Base-by-base conservation (phyloP, 2,888 invertebrate species). In the Cephalotes varians region DNA sequence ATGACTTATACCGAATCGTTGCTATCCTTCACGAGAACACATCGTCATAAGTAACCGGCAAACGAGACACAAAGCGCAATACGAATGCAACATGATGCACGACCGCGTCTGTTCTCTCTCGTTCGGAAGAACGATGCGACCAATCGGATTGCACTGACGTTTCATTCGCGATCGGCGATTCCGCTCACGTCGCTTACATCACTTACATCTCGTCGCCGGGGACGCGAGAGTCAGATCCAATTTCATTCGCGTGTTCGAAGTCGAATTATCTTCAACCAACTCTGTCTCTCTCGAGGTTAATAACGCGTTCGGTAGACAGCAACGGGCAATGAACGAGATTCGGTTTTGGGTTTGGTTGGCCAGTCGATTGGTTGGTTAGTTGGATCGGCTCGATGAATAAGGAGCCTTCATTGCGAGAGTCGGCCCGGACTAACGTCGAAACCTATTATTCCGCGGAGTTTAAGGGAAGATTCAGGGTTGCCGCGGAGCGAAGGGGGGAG, bases 241-340 rank as follows among this genome's bases (percentile, higher is more conserved):
- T 89, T 89, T 88, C 83, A 79, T 85, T 89, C 88, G 89, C 89
- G 86, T 89, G 89, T 85, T 89, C 89, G 81, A 82, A 85, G 85
- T 88, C 88, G 83, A 88, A 89, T 89, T 89, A 88, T 85, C 88
- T 71, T 25, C 81, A 74, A 28, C 82, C 74, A 77, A 79, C 34
- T 79, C 83, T 85, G 77, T 83, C 85, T 21, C 73, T 21, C 21
- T 51, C 81, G 81, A 81, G 69, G 86, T 89, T 89, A 89, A 89
- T 89, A 89, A 89, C 85, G 90, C 88, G 83, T 87, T 86, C 67
- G 89, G 69, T 80, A 82, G 77, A 84, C 74, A 73, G 62, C 64
- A 76, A 81, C 25, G 54, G 49, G 58, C 67, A 76, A 74, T 40
- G 54, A 71, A 64, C 80, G 62, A 72, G 31, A 25, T 65, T 65